Percentiles rank a stretch among this genome's conserved stretches.
phyloP scores from a whole-genome alignment of 2,113 vertebrate species.

The Anthoscopus minutus region DNA sequence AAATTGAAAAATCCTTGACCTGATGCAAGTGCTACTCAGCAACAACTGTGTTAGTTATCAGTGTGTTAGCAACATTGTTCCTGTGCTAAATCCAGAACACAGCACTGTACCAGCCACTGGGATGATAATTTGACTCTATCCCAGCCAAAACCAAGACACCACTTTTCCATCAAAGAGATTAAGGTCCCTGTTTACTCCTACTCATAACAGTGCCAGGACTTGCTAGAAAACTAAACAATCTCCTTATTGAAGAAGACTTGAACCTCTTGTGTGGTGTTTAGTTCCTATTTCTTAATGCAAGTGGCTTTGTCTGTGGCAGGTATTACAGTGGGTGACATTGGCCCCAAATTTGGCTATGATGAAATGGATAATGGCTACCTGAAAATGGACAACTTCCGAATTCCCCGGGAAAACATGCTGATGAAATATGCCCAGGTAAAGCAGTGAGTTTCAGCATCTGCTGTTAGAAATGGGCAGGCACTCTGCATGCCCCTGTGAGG shows the following conservation, averaged over 20 bases:
- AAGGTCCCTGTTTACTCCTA: background rate
- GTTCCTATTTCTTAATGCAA: background rate
- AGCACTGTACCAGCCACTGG: background rate
- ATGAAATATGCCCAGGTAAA: constrained; percentile 95
- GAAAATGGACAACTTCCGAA: constrained; percentile 91
- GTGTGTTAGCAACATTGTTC: background rate
- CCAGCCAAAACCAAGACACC: background rate
- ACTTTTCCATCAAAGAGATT: background rate
- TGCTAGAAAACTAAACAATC: background rate
- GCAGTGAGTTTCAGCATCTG: background rate
- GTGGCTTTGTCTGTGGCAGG: constrained; percentile 66
- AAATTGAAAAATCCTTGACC: background rate
- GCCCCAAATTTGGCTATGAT: constrained; percentile 94
- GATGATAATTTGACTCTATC: background rate
- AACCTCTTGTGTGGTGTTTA: background rate
- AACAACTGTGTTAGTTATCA: background rate
- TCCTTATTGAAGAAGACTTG: background rate
- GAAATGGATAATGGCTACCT: constrained; percentile 95
- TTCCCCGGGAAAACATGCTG: constrained; percentile 95
- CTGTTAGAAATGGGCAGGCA: background rate
- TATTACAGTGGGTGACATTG: constrained; percentile 92
- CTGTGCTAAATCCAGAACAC: background rate
- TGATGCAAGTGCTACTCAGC: background rate
- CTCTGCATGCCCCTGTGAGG: background rate
- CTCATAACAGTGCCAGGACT: background rate